Evolutionary conservation across 2,113 vertebrate species (phyloP).

Genomic region (Mesitornis unicolor): DNA sequence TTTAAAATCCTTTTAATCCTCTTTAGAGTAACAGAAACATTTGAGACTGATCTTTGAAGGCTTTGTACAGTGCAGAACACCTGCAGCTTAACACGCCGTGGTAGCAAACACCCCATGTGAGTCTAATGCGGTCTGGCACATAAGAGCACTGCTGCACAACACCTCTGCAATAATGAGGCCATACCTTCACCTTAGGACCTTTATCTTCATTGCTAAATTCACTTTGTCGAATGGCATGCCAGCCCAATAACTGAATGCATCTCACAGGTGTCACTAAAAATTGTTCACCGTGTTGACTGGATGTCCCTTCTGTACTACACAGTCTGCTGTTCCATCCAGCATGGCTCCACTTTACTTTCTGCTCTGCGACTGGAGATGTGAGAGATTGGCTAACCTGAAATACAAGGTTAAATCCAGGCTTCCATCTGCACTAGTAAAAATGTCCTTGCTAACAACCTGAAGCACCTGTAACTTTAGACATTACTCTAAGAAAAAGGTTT

Average conservation of each 20-base stretch:
- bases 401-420: not conserved
- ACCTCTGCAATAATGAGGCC: slow-evolving; percentile 31
- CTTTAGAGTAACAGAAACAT: slow-evolving; percentile 73
- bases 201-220: not conserved
- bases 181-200: slow-evolving; percentile 29
- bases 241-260: not conserved
- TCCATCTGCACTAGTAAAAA: slow-evolving; percentile 14
- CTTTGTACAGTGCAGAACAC: slow-evolving; percentile 66
- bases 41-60: slow-evolving; percentile 71
- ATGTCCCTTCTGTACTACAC: accelerated
- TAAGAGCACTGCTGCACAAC: not conserved
- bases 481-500: not conserved
- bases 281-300: not conserved
- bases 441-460: not conserved
- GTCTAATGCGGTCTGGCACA: slow-evolving; percentile 19
- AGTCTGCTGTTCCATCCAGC: not conserved
- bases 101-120: slow-evolving; percentile 46
- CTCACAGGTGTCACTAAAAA: slow-evolving; percentile 34
- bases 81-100: slow-evolving; percentile 33
- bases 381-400: not conserved
- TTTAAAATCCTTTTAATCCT: slow-evolving; percentile 78
- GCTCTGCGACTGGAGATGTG: not conserved
- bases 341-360: too few species aligned
- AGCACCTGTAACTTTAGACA: not conserved
- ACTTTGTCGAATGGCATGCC: not conserved